Evolutionary conservation across 2,797 vertebrate genomes (phyloP).

Genomic region (Arctocebus calabarensis): DNA sequence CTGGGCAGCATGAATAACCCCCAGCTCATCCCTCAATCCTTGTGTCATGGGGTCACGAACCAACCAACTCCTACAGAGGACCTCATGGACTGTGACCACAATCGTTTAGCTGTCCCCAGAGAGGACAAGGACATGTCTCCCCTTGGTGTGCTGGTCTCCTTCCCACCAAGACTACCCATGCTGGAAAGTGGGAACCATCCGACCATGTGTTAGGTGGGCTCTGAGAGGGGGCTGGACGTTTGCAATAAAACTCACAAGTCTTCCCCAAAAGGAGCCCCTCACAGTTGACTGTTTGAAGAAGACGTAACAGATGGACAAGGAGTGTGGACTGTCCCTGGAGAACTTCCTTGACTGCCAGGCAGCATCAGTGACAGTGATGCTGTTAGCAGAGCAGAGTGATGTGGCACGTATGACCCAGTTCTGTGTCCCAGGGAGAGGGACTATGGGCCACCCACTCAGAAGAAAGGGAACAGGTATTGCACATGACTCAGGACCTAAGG

Average conservation of each 20-base stretch:
- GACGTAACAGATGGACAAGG: no score
- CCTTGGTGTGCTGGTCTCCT: no score
- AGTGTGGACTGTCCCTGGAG: background rate
- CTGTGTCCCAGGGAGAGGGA: background rate
- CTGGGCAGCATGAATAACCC: accelerated
- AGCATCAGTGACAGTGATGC: background rate
- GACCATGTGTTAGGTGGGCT: background rate
- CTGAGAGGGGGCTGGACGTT: no score
- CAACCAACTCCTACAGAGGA: background rate
- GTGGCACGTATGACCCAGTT: background rate
- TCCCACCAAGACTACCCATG: no score
- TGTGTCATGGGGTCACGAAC: no score
- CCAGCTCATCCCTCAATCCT: background rate
- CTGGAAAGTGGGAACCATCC: background rate
- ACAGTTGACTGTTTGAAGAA: background rate
- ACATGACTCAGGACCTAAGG: no score
- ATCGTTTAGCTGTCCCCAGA: background rate
- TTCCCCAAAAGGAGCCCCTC: background rate
- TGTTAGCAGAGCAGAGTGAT: background rate
- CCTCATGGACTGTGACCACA: background rate
- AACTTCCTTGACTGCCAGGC: background rate
- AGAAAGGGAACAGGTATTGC: background rate
- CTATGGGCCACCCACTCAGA: background rate
- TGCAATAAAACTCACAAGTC: background rate
- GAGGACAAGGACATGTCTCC: accelerated